These are phyloP conservation scores for Orchestia grillus DNA, from an alignment of 1,140 invertebrate species.

Conservation along the genomic window DNA sequence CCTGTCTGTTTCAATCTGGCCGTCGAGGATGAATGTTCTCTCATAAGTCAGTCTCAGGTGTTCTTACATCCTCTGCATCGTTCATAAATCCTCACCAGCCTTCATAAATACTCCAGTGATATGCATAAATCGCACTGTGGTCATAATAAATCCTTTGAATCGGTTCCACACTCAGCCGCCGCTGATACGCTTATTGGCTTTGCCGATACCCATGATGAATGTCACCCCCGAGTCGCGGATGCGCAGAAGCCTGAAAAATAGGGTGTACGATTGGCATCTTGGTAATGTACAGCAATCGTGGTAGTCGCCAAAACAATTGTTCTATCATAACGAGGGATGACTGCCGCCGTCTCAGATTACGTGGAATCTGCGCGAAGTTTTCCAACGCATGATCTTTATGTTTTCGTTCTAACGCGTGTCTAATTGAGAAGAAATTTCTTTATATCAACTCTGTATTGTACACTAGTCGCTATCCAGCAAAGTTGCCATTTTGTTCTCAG, in stretches of 20 bases:
- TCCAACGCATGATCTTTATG: not conserved
- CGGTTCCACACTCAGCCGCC: not conserved
- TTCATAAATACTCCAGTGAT: slow-evolving; percentile 53
- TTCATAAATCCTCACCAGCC: not conserved
- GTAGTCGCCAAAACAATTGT: not conserved
- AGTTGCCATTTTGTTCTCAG: no score
- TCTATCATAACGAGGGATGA: not conserved
- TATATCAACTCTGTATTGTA: no score
- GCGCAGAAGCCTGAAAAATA: not conserved
- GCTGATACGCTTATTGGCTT: slow-evolving; percentile 40
- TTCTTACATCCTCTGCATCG: slow-evolving; percentile 1
- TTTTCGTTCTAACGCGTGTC: no score
- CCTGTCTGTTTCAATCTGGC: not conserved
- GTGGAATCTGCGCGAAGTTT: not conserved
- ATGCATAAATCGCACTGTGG: not conserved
- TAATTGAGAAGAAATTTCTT: no score
- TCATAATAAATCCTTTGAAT: slow-evolving; percentile 36
- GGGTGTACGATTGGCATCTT: not conserved
- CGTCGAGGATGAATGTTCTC: not conserved
- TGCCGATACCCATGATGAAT: slow-evolving; percentile 36
- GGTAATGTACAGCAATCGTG: not conserved
- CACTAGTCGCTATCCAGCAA: no score
- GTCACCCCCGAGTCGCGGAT: not conserved
- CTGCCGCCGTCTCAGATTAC: not conserved
- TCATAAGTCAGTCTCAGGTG: slow-evolving; percentile 44